Evolutionary conservation across 2,113 vertebrate genomes (phyloP).

Genomic region (Orthochromis malagaraziensis): DNA sequence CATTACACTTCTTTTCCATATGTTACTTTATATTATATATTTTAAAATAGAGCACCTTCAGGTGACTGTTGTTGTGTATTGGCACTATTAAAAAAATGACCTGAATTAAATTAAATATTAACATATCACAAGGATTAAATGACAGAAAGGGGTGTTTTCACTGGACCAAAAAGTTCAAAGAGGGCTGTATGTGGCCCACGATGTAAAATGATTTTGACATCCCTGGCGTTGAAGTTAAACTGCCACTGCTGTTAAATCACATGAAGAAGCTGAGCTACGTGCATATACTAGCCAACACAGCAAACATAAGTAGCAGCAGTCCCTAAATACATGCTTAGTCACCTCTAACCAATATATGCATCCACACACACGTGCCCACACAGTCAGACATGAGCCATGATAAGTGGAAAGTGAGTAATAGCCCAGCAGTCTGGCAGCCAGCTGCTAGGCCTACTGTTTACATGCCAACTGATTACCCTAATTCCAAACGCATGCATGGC

Average conservation of each 20-base stretch:
- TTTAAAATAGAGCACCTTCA: background rate
- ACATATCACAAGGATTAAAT: background rate
- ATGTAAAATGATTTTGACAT: background rate
- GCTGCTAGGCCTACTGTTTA: slow-evolving; percentile 84
- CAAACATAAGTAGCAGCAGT: background rate
- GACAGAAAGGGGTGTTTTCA: background rate
- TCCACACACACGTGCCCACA: background rate
- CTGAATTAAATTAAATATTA: background rate
- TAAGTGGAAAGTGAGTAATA: slow-evolving; percentile 76
- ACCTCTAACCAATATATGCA: slow-evolving; percentile 6
- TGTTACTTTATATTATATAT: background rate
- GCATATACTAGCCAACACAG: background rate
- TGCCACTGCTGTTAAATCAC: background rate
- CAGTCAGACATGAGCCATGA: slow-evolving; percentile 44
- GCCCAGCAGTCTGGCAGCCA: slow-evolving; percentile 69
- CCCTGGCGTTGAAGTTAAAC: background rate
- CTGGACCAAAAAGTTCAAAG: background rate
- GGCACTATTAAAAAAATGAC: background rate
- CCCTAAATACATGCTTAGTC: background rate
- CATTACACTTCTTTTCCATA: background rate
- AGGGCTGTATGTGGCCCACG: fast-evolving
- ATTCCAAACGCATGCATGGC: slow-evolving; percentile 78
- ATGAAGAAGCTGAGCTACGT: background rate
- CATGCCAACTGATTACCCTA: slow-evolving; percentile 89
- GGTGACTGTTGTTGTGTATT: background rate